Evolutionary conservation across 2,797 vertebrate genomes (phyloP).

Genomic region (Micrastur ruficollis): DNA sequence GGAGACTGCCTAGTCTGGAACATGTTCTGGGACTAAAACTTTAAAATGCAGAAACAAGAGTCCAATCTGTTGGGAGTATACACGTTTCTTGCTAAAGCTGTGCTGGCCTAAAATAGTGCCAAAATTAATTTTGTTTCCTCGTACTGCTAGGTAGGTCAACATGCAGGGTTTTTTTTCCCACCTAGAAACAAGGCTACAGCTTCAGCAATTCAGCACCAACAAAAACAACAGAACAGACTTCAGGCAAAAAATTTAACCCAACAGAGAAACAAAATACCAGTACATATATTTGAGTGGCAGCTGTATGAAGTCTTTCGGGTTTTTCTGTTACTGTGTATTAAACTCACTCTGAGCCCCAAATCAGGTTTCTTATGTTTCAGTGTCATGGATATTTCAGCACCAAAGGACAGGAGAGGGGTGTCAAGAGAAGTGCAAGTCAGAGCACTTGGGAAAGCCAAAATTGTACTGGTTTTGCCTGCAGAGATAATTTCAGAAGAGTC

Average conservation of each 20-base stretch:
- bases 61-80: neutral
- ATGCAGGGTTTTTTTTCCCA: neutral
- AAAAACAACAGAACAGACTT: neutral
- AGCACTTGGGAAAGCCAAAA: neutral
- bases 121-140: conserved; percentile 41
- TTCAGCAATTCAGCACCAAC: neutral
- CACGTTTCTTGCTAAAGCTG: neutral
- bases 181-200: conserved; percentile 22
- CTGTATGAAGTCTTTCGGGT: accelerated
- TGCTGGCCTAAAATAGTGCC: neutral
- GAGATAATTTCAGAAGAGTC: neutral
- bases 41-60: neutral
- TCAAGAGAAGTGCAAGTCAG: neutral
- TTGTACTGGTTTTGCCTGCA: neutral
- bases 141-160: conserved; percentile 41
- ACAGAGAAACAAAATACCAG: neutral
- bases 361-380: neutral
- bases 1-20: accelerated
- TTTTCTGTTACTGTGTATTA: neutral
- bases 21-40: neutral
- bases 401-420: neutral
- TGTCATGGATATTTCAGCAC: neutral
- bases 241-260: neutral
- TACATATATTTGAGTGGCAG: neutral
- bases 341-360: neutral